Evolutionary conservation across 2,113 vertebrate species (phyloP), one percentile per base, ranked within the genome.

Genomic region (Hypocryptadius cinnamomeus): DNA sequence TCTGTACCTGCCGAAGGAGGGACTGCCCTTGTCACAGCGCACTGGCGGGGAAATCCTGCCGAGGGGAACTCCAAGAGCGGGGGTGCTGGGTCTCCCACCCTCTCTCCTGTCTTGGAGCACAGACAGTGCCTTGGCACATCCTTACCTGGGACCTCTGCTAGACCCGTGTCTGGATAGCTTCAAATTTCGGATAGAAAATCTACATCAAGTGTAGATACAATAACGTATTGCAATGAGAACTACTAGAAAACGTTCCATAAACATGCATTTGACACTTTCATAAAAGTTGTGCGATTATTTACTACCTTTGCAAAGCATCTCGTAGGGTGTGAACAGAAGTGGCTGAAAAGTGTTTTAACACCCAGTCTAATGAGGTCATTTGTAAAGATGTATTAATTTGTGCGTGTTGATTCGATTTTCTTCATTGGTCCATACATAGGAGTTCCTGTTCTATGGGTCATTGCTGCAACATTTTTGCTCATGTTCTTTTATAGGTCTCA

Each of bases 1-100:
- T 37, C 33, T 0, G 0, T 2, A 12, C 3, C 9, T 48, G 66
- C 9, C 15, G 2, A 0, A 15, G 13, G 0, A 2, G n/a, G 63
- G 33, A 0, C 8, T 57, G 92, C 3, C 23, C 12, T 1, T 33
- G 64, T 35, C 42, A 7, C 54, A 2, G 74, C 2, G 44, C 66
- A 8, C 33, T 50, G 18, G 70, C 17, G 2, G 45, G 42, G 15
- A 13, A 40, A 6, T 5, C 10, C 40, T 37, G 2, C 31, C 21
- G 1, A 1, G 54, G 10, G 23, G 8, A 10, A 2, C 5, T 2
- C 7, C 31, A 4, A 6, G 28, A 8, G 3, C 22, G 0, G 37
- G 15, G 2, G 2, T 5, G 22, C 35, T 12, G 5, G 1, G 19
- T 53, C 14, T 44, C 9, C 30, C 8, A 0, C 4, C 6, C 11